Percentiles rank a stretch among this genome's conserved stretches.
phyloP scores from a whole-genome alignment of 2,888 invertebrate species.

The Monoplex corrugatus region DNA sequence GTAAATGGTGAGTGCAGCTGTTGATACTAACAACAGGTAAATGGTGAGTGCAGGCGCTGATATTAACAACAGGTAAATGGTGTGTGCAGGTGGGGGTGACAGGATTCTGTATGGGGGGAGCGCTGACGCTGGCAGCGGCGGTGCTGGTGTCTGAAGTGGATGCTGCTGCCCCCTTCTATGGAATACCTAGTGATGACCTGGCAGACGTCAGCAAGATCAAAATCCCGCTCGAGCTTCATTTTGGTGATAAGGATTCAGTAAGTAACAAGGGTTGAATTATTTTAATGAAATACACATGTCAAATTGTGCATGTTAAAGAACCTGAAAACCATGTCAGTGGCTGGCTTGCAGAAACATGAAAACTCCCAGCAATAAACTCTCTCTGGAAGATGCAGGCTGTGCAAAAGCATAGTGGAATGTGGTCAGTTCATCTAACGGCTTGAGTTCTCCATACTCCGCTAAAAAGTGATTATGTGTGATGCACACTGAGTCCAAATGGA shows the following conservation, averaged over 20 bases:
- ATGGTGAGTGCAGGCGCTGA: not conserved
- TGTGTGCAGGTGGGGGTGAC: conserved; percentile 74
- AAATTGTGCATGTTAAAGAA: not conserved
- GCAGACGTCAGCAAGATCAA: conserved; percentile 72
- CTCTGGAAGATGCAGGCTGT: not conserved
- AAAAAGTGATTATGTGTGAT: too few species aligned
- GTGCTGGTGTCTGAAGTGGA: conserved; percentile 69
- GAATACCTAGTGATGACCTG: conserved; percentile 68
- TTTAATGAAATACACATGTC: too few species aligned
- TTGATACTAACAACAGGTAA: not conserved
- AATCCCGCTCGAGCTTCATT: conserved; percentile 77
- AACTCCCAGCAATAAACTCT: too few species aligned
- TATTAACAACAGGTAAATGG: not conserved
- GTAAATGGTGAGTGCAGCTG: too few species aligned
- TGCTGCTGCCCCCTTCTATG: conserved; percentile 78
- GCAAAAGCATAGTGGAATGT: not conserved
- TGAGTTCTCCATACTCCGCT: too few species aligned
- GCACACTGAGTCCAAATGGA: too few species aligned
- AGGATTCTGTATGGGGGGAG: conserved; percentile 80
- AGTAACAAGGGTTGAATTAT: not conserved
- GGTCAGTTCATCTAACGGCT: not conserved
- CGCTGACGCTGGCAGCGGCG: conserved; percentile 70
- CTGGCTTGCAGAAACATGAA: not conserved
- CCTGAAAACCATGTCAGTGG: too few species aligned
- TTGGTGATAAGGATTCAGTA: conserved; percentile 59